phyloP scores from a whole-genome alignment of 2,113 vertebrate species.

The Cyanocitta stelleri region DNA sequence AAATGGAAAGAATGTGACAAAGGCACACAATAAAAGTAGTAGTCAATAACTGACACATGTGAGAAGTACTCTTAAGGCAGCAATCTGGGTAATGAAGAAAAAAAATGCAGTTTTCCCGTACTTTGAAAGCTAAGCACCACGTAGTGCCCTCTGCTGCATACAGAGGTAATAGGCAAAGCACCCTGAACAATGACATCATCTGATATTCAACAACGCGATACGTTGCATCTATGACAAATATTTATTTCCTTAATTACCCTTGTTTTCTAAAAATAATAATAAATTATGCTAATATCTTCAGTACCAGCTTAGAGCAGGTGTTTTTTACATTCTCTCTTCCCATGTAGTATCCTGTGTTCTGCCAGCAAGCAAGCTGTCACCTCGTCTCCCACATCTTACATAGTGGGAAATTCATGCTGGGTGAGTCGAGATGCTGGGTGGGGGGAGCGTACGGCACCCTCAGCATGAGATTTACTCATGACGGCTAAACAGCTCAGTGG shows the following conservation, averaged over 20 bases:
- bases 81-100: background rate
- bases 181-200: background rate
- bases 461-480: background rate
- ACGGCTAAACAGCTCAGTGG: background rate
- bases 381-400: background rate
- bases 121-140: background rate
- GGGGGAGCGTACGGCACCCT: background rate
- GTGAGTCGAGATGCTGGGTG: background rate
- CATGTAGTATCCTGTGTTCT: background rate
- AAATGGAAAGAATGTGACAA: background rate
- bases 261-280: conserved; percentile 3
- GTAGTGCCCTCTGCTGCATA: conserved; percentile 12
- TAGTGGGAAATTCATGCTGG: background rate
- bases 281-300: background rate
- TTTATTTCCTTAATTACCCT: background rate
- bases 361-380: conserved; percentile 4
- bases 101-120: background rate
- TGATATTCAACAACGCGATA: background rate
- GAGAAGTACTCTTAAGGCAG: background rate
- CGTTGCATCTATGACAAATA: background rate
- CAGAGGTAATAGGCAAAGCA: background rate
- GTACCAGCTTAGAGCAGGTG: background rate
- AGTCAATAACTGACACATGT: background rate
- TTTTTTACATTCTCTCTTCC: background rate
- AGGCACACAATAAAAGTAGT: background rate